A percentile compares a stretch with the other conserved stretches of the same genome.
Evolutionary conservation across 2,113 vertebrate genomes (phyloP).

Genomic region (Neodon shergylaensis): DNA sequence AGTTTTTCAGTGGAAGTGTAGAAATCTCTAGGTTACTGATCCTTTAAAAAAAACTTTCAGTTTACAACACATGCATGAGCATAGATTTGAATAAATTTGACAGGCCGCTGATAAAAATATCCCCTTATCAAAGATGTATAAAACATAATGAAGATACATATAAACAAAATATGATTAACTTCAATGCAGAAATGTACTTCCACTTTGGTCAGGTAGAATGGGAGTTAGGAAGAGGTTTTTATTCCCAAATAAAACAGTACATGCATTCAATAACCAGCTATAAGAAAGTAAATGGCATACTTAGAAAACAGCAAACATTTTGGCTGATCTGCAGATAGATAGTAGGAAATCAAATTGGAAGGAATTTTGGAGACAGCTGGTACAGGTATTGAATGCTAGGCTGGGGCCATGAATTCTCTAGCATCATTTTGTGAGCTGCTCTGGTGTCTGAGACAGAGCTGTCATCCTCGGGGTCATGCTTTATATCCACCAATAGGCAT

Average conservation of each 20-base stretch:
- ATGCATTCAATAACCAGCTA: neutral
- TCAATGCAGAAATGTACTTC: neutral
- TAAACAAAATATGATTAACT: neutral
- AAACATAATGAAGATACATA: neutral
- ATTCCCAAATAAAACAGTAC: neutral
- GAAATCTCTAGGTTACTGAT: neutral
- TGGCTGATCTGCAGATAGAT: neutral
- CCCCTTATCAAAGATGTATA: neutral
- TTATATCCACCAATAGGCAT: neutral
- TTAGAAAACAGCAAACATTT: neutral
- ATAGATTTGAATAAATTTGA: neutral
- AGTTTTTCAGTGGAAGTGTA: neutral
- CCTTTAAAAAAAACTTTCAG: neutral
- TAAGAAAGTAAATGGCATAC: neutral
- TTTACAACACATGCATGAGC: neutral
- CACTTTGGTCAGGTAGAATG: neutral
- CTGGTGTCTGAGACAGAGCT: neutral
- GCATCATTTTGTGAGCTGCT: neutral
- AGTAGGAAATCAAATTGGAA: neutral
- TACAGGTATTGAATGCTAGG: neutral
- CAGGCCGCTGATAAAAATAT: neutral
- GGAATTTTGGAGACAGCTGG: neutral
- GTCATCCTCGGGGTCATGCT: neutral
- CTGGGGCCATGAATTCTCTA: neutral
- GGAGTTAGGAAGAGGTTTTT: neutral